These are phyloP conservation scores for Solenopsis fugax DNA, from an alignment of 1,140 invertebrate species.

Conservation along the genomic window DNA sequence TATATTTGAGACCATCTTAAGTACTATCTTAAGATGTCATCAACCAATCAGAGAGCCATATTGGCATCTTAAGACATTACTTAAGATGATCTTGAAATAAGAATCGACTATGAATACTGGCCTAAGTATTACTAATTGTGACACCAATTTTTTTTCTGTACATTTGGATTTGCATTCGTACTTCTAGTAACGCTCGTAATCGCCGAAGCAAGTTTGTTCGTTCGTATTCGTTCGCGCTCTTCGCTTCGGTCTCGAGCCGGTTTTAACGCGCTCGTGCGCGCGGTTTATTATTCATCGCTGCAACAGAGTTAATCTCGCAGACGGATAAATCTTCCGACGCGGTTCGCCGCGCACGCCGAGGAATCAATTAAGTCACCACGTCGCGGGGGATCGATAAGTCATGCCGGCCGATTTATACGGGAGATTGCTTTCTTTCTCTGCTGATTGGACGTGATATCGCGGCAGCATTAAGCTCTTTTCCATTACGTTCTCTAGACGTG, in stretches of 20 bases:
- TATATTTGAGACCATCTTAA: no score
- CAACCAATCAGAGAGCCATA: no score
- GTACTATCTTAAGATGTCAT: no score
- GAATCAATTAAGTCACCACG: slow-evolving; percentile 47
- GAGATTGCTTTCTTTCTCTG: slow-evolving; percentile 19
- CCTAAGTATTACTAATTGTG: no score
- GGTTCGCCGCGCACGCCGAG: slow-evolving; percentile 14
- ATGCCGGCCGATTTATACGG: slow-evolving; percentile 8
- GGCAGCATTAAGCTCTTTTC: neutral
- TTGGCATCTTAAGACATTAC: no score
- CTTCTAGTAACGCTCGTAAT: neutral
- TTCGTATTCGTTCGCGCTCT: neutral
- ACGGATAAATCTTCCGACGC: slow-evolving; percentile 39
- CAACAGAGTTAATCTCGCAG: slow-evolving; percentile 34
- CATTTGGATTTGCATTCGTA: neutral
- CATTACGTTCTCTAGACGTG: neutral
- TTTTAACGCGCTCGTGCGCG: slow-evolving; percentile 9
- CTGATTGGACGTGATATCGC: neutral
- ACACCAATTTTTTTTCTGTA: neutral
- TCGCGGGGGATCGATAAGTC: slow-evolving; percentile 34
- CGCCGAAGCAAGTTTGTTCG: neutral
- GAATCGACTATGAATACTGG: no score
- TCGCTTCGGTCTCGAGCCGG: neutral
- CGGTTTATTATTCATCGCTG: slow-evolving; percentile 42
- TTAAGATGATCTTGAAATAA: no score